phyloP scores from a whole-genome alignment of 2,113 vertebrate species.

The Anhinga anhinga region DNA sequence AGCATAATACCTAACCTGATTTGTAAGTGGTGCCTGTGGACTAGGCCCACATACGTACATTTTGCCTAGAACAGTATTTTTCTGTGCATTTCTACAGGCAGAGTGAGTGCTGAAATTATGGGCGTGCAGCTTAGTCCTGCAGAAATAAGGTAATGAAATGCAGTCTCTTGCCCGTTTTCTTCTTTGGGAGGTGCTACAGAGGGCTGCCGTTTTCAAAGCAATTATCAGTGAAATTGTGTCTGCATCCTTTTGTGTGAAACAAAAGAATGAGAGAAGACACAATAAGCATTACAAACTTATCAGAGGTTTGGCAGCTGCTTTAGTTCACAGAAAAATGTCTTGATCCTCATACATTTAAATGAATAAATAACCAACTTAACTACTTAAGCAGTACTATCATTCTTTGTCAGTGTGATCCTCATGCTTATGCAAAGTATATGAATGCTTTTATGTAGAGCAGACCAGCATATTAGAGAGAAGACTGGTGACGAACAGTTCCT shows the following conservation, averaged over 20 bases:
- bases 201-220: not conserved
- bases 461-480: not conserved
- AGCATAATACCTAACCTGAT: not conserved
- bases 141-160: not conserved
- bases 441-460: not conserved
- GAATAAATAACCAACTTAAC: not conserved
- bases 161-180: not conserved
- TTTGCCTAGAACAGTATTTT: not conserved
- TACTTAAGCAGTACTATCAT: not conserved
- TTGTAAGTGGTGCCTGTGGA: not conserved
- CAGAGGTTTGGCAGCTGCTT: not conserved
- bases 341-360: not conserved
- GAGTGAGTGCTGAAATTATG: not conserved
- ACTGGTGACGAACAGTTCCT: not conserved
- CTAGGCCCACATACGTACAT: not conserved
- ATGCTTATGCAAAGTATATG: not conserved
- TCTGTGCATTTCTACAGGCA: not conserved
- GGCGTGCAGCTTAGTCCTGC: not conserved
- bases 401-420: not conserved
- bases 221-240: not conserved
- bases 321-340: not conserved
- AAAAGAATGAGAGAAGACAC: not conserved
- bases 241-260: not conserved
- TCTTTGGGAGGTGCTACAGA: not conserved
- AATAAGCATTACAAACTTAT: not conserved